Base-by-base conservation (phyloP, 1,140 invertebrate species). In the Aphaenogaster floridana region DNA sequence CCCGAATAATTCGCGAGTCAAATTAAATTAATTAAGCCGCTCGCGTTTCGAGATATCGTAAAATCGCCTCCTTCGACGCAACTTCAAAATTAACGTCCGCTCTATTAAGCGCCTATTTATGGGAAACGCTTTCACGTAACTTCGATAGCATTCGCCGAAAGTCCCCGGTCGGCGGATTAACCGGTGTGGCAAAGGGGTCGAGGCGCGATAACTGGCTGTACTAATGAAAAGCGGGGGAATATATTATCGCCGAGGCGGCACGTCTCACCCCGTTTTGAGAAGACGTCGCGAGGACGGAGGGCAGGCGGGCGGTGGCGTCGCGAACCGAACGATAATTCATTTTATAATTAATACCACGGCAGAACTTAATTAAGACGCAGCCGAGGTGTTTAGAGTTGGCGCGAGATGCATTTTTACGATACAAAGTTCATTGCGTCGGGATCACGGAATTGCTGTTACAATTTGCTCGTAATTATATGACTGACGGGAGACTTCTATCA, bases 71-170 rank as follows among this genome's bases (percentile, higher is more conserved):
- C 34, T 48, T 63, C 42, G 52, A 17, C 54, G 13, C 68, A 69
- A 21, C 48, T 28, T 28, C 28, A 9, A 63, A 84, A 61, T 76
- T 84, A 63, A n/a, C 34, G 42, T 59, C 7, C 68, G 68, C 68
- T 50, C 72, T 85, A 79, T 78, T 85, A 78, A 78, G 34, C 45
- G 59, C 34, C n/a, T 79, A 59, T 83, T 83, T 74, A 78, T 28
- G 48, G 13, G 34, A 52, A 78, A 52, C 11, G 59, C 57, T 63
- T 85, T 78, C 13, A 28, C 48, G 21, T 78, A 85, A 85, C 72
- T 78, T 64, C 45, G 11, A 84, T 42, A 59, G 15, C 64, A 64
- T 78, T 34, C 72, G 57, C 28, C 57, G 11, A 78, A 34, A 52
- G 45, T 61, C 42, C 28, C n/a, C 68, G 72, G 36, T 77, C 13